phyloP scores from a whole-genome alignment of 1,140 invertebrate species.

The Platyscapa corneri region DNA sequence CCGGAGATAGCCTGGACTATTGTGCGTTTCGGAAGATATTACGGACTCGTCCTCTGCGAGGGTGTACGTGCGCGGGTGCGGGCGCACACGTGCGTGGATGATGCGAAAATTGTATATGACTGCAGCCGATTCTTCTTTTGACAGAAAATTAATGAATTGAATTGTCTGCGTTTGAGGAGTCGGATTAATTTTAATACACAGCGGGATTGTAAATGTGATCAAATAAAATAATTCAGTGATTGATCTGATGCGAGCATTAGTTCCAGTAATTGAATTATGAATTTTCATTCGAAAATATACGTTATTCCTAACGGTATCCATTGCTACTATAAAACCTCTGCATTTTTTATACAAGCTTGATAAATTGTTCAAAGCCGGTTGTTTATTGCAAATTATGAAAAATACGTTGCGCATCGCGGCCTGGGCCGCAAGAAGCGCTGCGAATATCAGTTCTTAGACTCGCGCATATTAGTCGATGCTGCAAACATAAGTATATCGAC shows the following conservation, averaged over 20 bases:
- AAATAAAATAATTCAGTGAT: not conserved
- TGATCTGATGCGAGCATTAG: not conserved
- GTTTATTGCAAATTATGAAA: not conserved
- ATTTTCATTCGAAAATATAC: not conserved
- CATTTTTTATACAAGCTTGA: not conserved
- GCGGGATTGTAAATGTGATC: not conserved
- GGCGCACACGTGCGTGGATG: not conserved
- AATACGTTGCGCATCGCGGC: not conserved
- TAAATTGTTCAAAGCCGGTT: not conserved
- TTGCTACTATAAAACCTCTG: not conserved
- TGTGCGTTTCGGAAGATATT: not conserved
- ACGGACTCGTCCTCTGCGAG: not conserved
- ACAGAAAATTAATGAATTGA: conserved; percentile 20
- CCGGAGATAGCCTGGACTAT: not conserved
- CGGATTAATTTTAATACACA: not conserved
- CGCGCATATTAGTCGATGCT: not conserved
- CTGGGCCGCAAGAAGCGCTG: not conserved
- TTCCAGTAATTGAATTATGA: not conserved
- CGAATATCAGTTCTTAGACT: not conserved
- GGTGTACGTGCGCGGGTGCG: not conserved
- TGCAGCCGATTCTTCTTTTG: conserved; percentile 20
- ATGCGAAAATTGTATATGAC: not conserved
- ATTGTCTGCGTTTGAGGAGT: not conserved
- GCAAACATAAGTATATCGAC: not conserved
- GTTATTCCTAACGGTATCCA: not conserved